Evolutionary conservation across 92 coral and sea anemone genomes (phyloP).

Genomic region (Umimayanthus kanabou): DNA sequence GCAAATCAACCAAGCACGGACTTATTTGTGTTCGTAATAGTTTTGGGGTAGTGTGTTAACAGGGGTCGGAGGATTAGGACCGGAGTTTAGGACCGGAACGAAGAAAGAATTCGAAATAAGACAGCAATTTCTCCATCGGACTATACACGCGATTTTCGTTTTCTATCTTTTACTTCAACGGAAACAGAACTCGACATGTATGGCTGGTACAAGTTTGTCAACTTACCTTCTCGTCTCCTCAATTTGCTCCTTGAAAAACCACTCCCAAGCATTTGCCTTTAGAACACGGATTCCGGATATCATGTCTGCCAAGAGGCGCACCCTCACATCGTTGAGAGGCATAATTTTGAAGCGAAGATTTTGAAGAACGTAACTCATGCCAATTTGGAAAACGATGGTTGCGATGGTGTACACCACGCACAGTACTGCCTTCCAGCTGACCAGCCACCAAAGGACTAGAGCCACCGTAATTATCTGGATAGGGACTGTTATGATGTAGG

Average conservation of each 20-base stretch:
- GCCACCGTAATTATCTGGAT: constrained; percentile 19
- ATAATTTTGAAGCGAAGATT: constrained; percentile 29
- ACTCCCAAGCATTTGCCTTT: constrained; percentile 42
- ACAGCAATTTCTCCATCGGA: too few relatives aligned
- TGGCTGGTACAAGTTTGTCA: not conserved
- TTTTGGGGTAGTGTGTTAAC: too few relatives aligned
- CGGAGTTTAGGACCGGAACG: too few relatives aligned
- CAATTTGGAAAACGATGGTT: constrained; percentile 5
- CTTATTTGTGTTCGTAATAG: too few relatives aligned
- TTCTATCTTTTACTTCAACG: too few relatives aligned
- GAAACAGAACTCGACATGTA: too few relatives aligned
- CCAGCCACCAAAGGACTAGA: constrained; percentile 30
- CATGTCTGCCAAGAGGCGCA: constrained; percentile 38
- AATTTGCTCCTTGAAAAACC: constrained; percentile 24
- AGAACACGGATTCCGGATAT: constrained; percentile 34
- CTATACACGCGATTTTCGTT: too few relatives aligned
- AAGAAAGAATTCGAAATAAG: too few relatives aligned
- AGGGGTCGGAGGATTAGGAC: too few relatives aligned
- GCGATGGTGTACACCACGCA: constrained; percentile 14
- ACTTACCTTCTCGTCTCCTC: constrained; percentile 24
- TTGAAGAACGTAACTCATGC: constrained; percentile 12
- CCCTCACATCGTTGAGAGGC: constrained; percentile 32
- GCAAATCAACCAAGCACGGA: too few relatives aligned
- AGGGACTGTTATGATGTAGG: constrained; percentile 29
- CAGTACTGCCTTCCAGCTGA: constrained; percentile 33